Evolutionary conservation across 2,797 vertebrate genomes (phyloP).

Genomic region (Gila robusta): DNA sequence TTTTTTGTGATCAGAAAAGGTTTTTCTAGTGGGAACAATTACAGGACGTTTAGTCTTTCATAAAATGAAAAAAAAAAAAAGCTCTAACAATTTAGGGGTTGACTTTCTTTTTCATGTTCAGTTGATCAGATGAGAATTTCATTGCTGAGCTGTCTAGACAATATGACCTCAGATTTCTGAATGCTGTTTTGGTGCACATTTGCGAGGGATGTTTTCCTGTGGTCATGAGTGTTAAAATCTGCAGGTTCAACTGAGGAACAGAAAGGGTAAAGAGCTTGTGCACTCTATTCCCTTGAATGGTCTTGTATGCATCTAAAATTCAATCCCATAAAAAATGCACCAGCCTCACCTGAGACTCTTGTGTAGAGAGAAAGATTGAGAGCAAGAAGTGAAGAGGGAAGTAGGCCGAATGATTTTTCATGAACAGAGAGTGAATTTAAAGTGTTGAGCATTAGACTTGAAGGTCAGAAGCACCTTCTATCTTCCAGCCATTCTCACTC

Average conservation of each 20-base stretch:
- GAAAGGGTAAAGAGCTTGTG: constrained; percentile 9
- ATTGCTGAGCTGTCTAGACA: background rate
- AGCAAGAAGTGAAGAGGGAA: background rate
- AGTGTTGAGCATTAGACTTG: background rate
- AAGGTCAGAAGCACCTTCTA: background rate
- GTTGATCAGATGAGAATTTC: background rate
- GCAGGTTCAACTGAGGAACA: constrained; percentile 10
- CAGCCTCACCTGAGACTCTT: constrained; percentile 5
- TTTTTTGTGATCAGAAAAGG: background rate
- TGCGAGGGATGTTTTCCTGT: background rate
- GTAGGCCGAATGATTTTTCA: background rate
- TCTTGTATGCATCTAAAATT: constrained; percentile 25
- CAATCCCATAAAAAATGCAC: constrained; percentile 56
- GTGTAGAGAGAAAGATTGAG: constrained; percentile 5
- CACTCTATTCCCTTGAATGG: background rate
- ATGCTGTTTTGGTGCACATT: background rate
- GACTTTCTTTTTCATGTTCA: background rate
- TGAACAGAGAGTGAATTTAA: background rate
- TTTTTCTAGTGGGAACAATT: background rate
- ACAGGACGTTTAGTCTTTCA: background rate
- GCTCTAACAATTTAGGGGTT: background rate
- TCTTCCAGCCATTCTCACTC: background rate
- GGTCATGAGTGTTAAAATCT: constrained; percentile 1
- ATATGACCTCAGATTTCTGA: background rate
- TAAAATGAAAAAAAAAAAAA: background rate